These are phyloP conservation scores for Mayetiola destructor DNA, from an alignment of 2,888 invertebrate species.

Conservation along the genomic window DNA sequence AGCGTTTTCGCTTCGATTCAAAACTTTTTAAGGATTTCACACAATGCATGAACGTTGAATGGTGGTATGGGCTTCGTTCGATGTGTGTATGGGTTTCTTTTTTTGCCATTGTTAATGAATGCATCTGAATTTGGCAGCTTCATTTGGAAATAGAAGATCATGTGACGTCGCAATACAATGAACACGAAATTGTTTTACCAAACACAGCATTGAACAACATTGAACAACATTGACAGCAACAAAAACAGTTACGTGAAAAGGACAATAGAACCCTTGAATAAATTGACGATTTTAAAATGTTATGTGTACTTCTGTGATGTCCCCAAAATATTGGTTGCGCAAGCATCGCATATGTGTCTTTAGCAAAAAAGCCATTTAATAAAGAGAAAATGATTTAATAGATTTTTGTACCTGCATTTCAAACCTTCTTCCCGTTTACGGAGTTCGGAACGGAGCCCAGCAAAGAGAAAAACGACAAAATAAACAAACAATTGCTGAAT, in stretches of 20 bases:
- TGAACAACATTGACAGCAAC: background rate
- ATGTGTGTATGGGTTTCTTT: background rate
- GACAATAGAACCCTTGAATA: constrained; percentile 11
- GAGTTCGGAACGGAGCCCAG: background rate
- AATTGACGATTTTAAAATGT: no score
- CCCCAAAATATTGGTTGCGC: no score
- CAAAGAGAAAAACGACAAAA: background rate
- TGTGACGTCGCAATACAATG: constrained; percentile 12
- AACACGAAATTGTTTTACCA: no score
- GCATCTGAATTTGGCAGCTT: constrained; percentile 11
- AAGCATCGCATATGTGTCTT: background rate
- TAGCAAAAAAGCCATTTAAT: constrained; percentile 1
- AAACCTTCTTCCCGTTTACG: background rate
- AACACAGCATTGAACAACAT: background rate
- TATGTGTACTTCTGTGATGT: no score
- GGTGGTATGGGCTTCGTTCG: background rate
- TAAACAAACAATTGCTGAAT: no score
- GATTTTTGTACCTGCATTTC: constrained; percentile 9
- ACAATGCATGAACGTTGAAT: background rate
- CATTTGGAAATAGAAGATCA: constrained; percentile 9
- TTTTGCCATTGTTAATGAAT: constrained; percentile 12
- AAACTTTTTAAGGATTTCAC: background rate
- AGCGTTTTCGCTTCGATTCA: background rate
- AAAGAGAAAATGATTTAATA: constrained; percentile 1
- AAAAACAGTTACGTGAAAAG: background rate